Conservation (phyloP, 1,140 invertebrate species). For the Heterodera carotae region DNA sequence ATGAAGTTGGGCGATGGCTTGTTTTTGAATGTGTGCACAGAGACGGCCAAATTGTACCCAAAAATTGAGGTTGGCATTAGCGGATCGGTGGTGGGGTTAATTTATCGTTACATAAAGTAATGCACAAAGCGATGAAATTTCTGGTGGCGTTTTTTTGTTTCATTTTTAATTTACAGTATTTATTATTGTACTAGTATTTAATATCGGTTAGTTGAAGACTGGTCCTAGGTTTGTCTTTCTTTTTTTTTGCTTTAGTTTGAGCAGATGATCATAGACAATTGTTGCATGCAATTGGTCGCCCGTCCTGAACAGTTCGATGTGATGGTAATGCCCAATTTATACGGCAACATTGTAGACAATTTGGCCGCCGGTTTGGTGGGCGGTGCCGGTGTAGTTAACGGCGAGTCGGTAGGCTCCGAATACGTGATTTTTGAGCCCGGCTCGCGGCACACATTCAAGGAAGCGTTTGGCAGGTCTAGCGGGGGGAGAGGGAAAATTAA, state of each 20-base stretch:
- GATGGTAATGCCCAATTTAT: slow-evolving; percentile 54
- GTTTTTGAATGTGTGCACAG: slow-evolving; percentile 54
- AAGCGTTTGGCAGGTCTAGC: slow-evolving; percentile 77
- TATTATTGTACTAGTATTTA: slow-evolving; percentile 27
- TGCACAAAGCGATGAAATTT: too few species aligned
- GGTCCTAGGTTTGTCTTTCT: slow-evolving; percentile 37
- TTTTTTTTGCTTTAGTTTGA: slow-evolving; percentile 27
- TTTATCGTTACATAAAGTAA: too few species aligned
- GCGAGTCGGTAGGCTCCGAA: slow-evolving; percentile 82
- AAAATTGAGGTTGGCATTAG: slow-evolving; percentile 80
- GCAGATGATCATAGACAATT: slow-evolving; percentile 39
- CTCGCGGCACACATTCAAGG: slow-evolving; percentile 81
- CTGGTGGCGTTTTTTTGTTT: too few species aligned
- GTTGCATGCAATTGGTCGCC: slow-evolving; percentile 51
- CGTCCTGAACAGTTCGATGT: slow-evolving; percentile 52
- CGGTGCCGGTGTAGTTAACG: slow-evolving; percentile 92
- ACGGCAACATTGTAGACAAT: slow-evolving; percentile 76
- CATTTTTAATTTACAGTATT: not conserved
- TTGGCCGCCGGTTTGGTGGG: slow-evolving; percentile 93
- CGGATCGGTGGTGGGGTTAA: too few species aligned
- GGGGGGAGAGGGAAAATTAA: not conserved
- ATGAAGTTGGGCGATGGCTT: slow-evolving; percentile 64
- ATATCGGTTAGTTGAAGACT: not conserved
- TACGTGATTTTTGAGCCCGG: slow-evolving; percentile 72
- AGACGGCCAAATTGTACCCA: slow-evolving; percentile 77